phyloP scores from a whole-genome alignment of 2,888 invertebrate genomes.

The Erebia ligea region DNA sequence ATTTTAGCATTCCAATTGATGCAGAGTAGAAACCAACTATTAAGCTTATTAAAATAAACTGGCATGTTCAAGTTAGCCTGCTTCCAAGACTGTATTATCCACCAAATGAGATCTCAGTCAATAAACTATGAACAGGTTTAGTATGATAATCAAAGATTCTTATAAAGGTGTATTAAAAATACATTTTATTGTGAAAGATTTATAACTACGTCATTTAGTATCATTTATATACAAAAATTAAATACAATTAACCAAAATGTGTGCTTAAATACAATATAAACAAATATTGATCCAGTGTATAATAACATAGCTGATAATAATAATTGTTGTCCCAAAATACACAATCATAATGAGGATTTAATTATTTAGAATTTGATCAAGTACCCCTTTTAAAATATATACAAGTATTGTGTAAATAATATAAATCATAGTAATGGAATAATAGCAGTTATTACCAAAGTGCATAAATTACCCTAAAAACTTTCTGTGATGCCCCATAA shows the following conservation, averaged over 20 bases:
- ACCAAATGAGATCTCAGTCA: too few species aligned
- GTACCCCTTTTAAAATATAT: background rate
- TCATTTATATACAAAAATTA: conserved; percentile 81
- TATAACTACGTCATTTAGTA: conserved; percentile 78
- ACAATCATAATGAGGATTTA: background rate
- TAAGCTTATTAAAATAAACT: too few species aligned
- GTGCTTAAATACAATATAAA: conserved; percentile 25
- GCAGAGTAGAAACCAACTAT: too few species aligned
- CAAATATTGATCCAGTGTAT: conserved; percentile 14
- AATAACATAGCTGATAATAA: background rate
- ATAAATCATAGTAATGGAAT: background rate
- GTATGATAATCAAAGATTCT: conserved; percentile 47
- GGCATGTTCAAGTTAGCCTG: too few species aligned
- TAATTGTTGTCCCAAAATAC: background rate
- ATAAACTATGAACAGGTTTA: conserved; percentile 3
- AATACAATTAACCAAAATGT: conserved; percentile 56
- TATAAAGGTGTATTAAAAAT: conserved; percentile 80
- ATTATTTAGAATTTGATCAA: background rate
- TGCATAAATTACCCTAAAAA: conserved; percentile 12
- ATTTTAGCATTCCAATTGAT: too few species aligned
- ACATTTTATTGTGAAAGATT: conserved; percentile 82
- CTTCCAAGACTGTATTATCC: too few species aligned
- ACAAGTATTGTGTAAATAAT: background rate
- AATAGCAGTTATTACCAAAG: conserved; percentile 1
- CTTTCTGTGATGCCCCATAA: conserved; percentile 24